These are phyloP conservation scores for Homarus americanus DNA, from an alignment of 1,140 invertebrate genomes.

Conservation along the genomic window DNA sequence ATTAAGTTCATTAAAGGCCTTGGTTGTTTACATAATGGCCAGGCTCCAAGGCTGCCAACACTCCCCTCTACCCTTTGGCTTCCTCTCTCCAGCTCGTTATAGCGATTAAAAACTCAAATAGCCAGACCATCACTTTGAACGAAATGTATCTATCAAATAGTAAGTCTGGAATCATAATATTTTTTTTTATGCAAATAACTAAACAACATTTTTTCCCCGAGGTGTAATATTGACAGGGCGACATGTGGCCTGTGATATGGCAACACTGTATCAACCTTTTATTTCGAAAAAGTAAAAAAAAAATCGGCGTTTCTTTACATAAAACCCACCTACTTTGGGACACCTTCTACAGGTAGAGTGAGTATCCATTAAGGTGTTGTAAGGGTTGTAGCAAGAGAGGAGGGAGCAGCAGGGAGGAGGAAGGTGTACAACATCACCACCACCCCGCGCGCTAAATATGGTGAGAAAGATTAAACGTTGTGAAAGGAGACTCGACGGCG, in stretches of 20 bases:
- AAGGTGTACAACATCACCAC: neutral
- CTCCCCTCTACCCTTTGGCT: constrained; percentile 8
- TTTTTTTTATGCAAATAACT: no score
- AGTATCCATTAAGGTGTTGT: no score
- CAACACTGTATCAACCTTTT: constrained; percentile 31
- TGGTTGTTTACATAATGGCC: constrained; percentile 67
- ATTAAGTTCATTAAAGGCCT: constrained; percentile 70
- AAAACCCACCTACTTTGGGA: constrained; percentile 9
- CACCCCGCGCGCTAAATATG: constrained; percentile 46
- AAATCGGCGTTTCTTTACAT: constrained; percentile 29
- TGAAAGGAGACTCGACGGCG: constrained; percentile 47
- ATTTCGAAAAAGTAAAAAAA: constrained; percentile 29
- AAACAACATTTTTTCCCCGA: no score
- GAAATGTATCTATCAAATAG: neutral
- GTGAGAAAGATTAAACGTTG: constrained; percentile 68
- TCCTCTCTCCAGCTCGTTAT: neutral
- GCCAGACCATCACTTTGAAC: neutral
- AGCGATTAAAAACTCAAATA: constrained; percentile 2
- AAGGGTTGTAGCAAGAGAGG: no score
- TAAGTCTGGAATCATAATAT: no score
- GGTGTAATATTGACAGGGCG: neutral
- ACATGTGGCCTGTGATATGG: neutral
- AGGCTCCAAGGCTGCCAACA: constrained; percentile 47
- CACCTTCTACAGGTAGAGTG: no score
- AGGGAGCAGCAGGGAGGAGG: constrained; percentile 2